These are phyloP conservation scores for Acomys russatus DNA, from an alignment of 2,797 vertebrate genomes.

Conservation along the genomic window DNA sequence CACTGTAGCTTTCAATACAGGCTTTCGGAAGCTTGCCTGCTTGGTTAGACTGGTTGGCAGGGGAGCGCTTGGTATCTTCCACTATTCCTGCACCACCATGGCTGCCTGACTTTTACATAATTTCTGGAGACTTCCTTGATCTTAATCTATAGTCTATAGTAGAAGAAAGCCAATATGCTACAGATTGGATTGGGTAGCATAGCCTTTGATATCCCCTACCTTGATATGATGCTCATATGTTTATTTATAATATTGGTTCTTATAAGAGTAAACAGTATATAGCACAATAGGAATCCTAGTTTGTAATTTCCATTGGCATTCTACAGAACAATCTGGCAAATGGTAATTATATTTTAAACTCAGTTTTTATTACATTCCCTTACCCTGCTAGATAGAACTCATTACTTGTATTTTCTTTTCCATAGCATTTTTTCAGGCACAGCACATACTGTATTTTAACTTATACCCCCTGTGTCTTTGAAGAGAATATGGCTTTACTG, in stretches of 20 bases:
- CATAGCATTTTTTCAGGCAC: background rate
- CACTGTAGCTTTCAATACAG: background rate
- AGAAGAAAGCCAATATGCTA: background rate
- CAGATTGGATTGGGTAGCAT: background rate
- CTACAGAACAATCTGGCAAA: background rate
- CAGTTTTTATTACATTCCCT: constrained; percentile 21
- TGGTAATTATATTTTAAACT: constrained; percentile 45
- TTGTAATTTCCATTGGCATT: constrained; percentile 43
- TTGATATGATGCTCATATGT: background rate
- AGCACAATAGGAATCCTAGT: background rate
- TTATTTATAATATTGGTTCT: constrained; percentile 27
- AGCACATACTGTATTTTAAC: background rate
- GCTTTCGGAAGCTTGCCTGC: background rate
- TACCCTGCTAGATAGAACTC: constrained; percentile 45
- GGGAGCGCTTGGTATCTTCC: background rate
- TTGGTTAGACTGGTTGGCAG: background rate
- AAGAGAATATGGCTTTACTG: background rate
- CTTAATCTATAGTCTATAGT: background rate
- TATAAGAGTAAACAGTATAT: constrained; percentile 44
- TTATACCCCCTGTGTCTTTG: constrained; percentile 7
- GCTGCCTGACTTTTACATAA: background rate
- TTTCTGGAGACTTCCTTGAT: background rate
- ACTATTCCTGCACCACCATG: background rate
- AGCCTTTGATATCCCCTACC: background rate
- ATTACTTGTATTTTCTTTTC: constrained; percentile 4